Base-by-base conservation (phyloP, 2,797 vertebrate species). In the Pyrocephalus nanus region DNA sequence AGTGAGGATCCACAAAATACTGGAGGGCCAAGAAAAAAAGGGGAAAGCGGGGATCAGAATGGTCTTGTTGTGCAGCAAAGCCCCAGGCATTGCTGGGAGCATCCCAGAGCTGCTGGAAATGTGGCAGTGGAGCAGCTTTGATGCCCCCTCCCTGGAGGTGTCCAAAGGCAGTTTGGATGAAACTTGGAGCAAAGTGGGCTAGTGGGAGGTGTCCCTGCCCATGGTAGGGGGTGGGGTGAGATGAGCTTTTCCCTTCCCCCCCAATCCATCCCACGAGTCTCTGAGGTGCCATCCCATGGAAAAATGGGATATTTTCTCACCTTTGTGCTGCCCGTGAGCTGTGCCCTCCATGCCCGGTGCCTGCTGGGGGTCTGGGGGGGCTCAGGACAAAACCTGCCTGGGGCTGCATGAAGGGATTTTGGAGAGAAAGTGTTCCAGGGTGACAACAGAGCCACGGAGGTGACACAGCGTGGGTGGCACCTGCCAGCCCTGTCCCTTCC, bases 371-470 rank as follows among this genome's bases (percentile, higher is more conserved):
- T 16, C 22, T 53, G 10, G 55, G 55, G 55, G n/a, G 55, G n/a
- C 55, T 57, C 10, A 34, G 45, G 19, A 15, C 34, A 15, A 36
- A 38, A 20, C 6, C 45, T 19, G 15, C 8, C 2, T 6, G 38
- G 64, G 36, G 47, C 9, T 9, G 16, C 26, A 7, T 8, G 53
- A 27, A 21, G 34, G 10, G 21, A 18, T 30, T 16, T 47, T 15
- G 83, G 79, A 36, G 78, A 51, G 38, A 73, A 23, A 27, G 4
- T 9, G 26, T 36, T 40, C 65, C 34, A 6, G 65, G 54, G 13
- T 34, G 75, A 19, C 15, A 48, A 32, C 0, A 17, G 22, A 6
- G 5, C 0, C 14, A 1, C 0, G 0, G 54, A 15, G 32, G 3
- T 20, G 79, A 60, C 38, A 60, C 36, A 4, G 9, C 25, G 7